phyloP scores from a whole-genome alignment of 2,888 invertebrate genomes.

The Teinopalpus imperialis region DNA sequence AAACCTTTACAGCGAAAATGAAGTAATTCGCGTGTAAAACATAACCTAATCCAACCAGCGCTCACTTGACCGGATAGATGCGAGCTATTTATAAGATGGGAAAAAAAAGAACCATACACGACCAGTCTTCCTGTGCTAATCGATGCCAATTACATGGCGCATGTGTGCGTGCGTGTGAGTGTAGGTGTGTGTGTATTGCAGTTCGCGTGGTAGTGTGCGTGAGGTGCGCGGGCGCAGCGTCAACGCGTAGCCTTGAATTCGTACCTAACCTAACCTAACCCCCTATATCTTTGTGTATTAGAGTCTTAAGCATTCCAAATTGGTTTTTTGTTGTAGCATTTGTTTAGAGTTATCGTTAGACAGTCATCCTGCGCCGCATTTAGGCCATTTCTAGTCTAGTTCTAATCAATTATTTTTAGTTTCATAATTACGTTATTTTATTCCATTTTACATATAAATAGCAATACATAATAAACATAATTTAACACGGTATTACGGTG shows the following conservation, averaged over 20 bases:
- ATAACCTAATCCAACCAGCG: constrained; percentile 43
- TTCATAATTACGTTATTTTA: no score
- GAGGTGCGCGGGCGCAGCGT: constrained; percentile 36
- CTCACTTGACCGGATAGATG: constrained; percentile 40
- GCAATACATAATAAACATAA: no score
- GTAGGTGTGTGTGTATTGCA: constrained; percentile 29
- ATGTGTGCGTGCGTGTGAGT: constrained; percentile 23
- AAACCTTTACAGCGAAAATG: constrained; percentile 9
- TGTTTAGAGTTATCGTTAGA: no score
- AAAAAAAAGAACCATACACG: constrained; percentile 49
- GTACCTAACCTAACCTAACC: no score
- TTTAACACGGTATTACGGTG: no score
- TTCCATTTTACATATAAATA: no score
- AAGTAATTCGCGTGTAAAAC: constrained; percentile 31
- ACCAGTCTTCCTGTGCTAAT: constrained; percentile 78
- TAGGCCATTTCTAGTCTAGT: no score
- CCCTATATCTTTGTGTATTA: no score
- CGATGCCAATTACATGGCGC: constrained; percentile 66
- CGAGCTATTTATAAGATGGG: constrained; percentile 37
- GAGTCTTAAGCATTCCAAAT: no score
- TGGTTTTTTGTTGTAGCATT: no score
- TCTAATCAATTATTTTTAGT: no score
- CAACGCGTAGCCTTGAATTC: constrained; percentile 64
- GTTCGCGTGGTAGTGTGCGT: constrained; percentile 39
- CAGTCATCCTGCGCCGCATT: no score